Conservation (phyloP, 2,888 invertebrate genomes). For the Listrodromus nycthemerus region DNA sequence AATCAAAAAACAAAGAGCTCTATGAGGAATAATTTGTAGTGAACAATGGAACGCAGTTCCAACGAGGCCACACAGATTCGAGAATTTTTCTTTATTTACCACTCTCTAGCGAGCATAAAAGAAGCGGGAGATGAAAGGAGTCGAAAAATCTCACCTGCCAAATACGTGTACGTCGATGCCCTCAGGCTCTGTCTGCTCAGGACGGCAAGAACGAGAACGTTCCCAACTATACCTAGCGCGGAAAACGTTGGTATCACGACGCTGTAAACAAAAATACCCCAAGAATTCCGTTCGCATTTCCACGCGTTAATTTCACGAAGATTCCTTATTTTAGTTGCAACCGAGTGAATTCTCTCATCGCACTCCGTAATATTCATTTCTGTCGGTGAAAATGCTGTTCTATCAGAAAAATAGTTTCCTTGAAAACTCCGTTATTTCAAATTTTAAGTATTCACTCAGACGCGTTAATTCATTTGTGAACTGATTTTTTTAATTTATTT, state of each 20-base stretch:
- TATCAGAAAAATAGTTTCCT: not conserved
- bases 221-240: constrained; percentile 80
- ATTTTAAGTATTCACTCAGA: not conserved
- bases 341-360: not conserved
- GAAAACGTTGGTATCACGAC: constrained; percentile 80
- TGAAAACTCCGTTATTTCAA: not conserved
- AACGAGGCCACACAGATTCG: not conserved
- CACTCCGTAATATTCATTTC: constrained; percentile 23
- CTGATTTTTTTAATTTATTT: not conserved
- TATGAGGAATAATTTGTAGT: not conserved
- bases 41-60: not conserved
- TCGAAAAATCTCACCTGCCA: constrained; percentile 76
- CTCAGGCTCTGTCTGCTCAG: constrained; percentile 76
- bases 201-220: constrained; percentile 78
- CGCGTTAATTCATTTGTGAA: not conserved
- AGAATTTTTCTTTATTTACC: not conserved
- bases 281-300: constrained; percentile 66
- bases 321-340: constrained; percentile 34
- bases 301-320: constrained; percentile 62
- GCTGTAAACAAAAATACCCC: constrained; percentile 79
- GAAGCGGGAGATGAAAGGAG: not conserved
- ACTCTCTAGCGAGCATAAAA: not conserved
- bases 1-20: not conserved
- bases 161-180: constrained; percentile 81
- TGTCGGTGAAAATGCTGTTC: not conserved